Conservation (phyloP, 2,113 vertebrate genomes). For the Prunella himalayana region DNA sequence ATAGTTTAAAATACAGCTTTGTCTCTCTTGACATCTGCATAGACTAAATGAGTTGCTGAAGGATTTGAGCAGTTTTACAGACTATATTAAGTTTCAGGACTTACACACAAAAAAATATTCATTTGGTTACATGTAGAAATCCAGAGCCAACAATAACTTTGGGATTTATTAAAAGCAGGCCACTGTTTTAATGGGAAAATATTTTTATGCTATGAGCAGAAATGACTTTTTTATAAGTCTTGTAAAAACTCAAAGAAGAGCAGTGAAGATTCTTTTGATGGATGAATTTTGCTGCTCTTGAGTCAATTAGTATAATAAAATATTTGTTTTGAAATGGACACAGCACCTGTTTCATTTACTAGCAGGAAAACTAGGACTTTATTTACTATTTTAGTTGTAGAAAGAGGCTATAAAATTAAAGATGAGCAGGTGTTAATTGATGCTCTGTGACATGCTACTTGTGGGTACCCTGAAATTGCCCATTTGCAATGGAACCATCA, state of each 20-base stretch:
- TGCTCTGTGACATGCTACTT: not conserved
- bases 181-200: constrained; percentile 69
- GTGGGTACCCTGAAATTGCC: not conserved
- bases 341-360: constrained; percentile 24
- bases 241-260: constrained; percentile 40
- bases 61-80: constrained; percentile 63
- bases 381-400: not conserved
- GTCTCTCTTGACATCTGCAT: constrained; percentile 51
- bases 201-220: constrained; percentile 54
- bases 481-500: not conserved
- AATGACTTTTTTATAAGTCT: constrained; percentile 53
- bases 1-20: constrained; percentile 18
- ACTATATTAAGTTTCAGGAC: constrained; percentile 65
- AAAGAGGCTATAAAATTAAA: constrained; percentile 3
- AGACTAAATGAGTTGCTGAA: constrained; percentile 58
- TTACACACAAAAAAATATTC: constrained; percentile 62
- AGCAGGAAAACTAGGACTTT: not conserved
- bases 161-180: constrained; percentile 70
- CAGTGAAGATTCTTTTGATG: constrained; percentile 6
- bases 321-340: not conserved
- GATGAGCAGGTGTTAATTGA: not conserved
- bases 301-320: constrained; percentile 1
- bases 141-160: constrained; percentile 65
- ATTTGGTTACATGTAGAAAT: constrained; percentile 55
- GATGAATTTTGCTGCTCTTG: not conserved